Base-by-base conservation (phyloP, 2,797 vertebrate genomes). In the Falco concolor region DNA sequence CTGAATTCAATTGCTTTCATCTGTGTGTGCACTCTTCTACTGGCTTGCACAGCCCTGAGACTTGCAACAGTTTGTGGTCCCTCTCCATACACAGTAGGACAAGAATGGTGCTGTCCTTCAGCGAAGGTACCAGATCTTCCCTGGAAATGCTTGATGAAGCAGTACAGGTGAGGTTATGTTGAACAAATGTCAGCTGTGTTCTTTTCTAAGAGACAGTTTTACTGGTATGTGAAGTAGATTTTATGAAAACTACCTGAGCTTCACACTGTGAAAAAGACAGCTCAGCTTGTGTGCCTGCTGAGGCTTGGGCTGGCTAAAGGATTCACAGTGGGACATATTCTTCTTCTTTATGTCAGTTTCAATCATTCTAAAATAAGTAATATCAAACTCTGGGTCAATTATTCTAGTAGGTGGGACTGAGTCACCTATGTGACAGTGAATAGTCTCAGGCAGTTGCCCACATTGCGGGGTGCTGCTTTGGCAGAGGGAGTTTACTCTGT, bases 61-160 rank as follows among this genome's bases (percentile, higher is more conserved):
- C 82, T 77, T 95, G 81, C 24, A 92, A 63, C 20, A 11, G 42
- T 78, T 53, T 80, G 61, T 75, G 44, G 5, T 52, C 80, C 54
- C 80, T 89, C 47, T 50, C 79, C 13, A 19, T 61, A 12, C 77
- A 42, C 47, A 54, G 68, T 12, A 73, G 84, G 79, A 50, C 67
- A 47, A 84, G 90, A 74, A 53, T 25, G 8, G 67, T 77, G 24
- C 84, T 91, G 18, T 84, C 96, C 32, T 90, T 86, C 54, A 87
- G 64, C 13, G 97, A 97, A 65, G 96, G 97, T 38, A 85, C 93
- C 6, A 59, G 82, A 61, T 87, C 96, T 44, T 94, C 94, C 63
- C 87, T 61, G 24, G 87, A 86, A 40, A 15, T 30, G 30, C 83
- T 89, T 6, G 91, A 97, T 47, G 96, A 96, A 40, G 95, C 96